These are phyloP conservation scores for Tinea pellionella DNA, from an alignment of 2,888 invertebrate species.

Conservation along the genomic window DNA sequence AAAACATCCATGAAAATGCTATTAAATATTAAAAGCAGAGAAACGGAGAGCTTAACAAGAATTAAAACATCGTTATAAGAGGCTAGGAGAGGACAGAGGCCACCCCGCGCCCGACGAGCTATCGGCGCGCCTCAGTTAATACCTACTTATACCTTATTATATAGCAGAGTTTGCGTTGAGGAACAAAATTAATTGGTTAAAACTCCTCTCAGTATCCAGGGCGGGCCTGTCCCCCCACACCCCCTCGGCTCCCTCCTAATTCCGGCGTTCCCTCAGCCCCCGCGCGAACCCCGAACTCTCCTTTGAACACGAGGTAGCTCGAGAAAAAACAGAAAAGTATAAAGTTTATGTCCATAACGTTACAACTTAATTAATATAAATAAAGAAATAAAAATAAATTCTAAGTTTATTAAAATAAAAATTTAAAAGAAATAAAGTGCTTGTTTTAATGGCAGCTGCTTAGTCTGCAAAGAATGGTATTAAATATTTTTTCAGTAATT, in stretches of 20 bases:
- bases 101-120: slow-evolving; percentile 60
- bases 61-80: slow-evolving; percentile 68
- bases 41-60: slow-evolving; percentile 70
- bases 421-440: not conserved
- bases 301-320: slow-evolving; percentile 71
- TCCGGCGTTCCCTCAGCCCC: slow-evolving; percentile 36
- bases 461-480: too few species aligned
- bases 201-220: slow-evolving; percentile 72
- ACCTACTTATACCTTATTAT: slow-evolving; percentile 71
- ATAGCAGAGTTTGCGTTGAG: slow-evolving; percentile 71
- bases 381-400: not conserved
- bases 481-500: too few species aligned
- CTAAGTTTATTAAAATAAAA: not conserved
- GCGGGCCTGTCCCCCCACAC: slow-evolving; percentile 36
- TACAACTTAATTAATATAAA: slow-evolving; percentile 58
- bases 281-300: slow-evolving; percentile 23
- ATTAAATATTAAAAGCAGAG: slow-evolving; percentile 71
- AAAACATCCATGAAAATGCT: slow-evolving; percentile 67
- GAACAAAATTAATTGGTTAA: slow-evolving; percentile 73
- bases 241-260: slow-evolving; percentile 56
- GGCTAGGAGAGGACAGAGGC: slow-evolving; percentile 48
- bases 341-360: slow-evolving; percentile 50
- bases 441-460: not conserved
- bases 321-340: slow-evolving; percentile 70
- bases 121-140: slow-evolving; percentile 68